Conservation (phyloP, 2,113 vertebrate genomes). For the Pionites leucogaster region DNA sequence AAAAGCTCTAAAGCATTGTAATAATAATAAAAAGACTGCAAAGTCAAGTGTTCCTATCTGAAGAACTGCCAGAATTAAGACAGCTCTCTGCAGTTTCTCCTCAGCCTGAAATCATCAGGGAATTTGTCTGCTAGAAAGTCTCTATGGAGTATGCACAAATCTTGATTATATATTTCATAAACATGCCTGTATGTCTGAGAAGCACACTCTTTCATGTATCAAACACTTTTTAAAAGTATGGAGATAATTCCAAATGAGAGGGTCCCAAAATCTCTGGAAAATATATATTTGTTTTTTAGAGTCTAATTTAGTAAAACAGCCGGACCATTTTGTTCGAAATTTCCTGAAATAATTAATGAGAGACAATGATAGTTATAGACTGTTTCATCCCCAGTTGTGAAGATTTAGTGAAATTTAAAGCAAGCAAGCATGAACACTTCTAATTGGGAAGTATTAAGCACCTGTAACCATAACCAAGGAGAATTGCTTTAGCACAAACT, state of each 20-base stretch:
- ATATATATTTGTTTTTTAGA: background rate
- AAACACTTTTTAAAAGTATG: background rate
- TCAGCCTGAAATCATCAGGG: background rate
- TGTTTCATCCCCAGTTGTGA: background rate
- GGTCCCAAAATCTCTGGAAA: background rate
- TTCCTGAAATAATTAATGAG: background rate
- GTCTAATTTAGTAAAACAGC: background rate
- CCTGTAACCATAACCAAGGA: background rate
- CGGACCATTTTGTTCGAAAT: background rate
- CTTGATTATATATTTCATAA: background rate
- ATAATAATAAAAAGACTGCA: background rate
- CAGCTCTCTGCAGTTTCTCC: background rate
- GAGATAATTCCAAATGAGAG: background rate
- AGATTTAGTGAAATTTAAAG: conserved; percentile 1
- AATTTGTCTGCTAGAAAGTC: background rate
- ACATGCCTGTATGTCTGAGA: background rate
- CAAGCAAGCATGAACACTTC: background rate
- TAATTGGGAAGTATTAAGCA: background rate
- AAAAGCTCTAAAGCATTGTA: background rate
- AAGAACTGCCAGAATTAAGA: background rate
- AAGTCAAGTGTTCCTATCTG: background rate
- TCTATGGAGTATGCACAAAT: background rate
- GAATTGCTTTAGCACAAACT: background rate
- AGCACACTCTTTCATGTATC: background rate
- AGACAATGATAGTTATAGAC: background rate